These are phyloP conservation scores for Halictus quadricinctus DNA, from an alignment of 2,888 invertebrate species.

Conservation along the genomic window DNA sequence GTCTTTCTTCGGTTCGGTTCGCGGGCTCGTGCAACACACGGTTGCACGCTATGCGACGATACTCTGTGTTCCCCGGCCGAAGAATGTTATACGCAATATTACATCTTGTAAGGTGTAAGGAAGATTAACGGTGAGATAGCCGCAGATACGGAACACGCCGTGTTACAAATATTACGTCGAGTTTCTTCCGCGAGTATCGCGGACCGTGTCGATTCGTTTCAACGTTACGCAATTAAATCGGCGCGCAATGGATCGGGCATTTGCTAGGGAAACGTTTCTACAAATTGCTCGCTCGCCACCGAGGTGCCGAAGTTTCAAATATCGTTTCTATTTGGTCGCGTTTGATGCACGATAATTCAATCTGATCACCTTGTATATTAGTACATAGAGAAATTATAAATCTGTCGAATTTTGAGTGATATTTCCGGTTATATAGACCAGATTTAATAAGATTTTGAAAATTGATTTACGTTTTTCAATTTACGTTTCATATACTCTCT, in stretches of 20 bases:
- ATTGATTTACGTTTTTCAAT: too few relatives aligned
- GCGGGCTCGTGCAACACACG: background rate
- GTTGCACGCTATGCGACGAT: slow-evolving; percentile 6
- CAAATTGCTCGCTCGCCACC: background rate
- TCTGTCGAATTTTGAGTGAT: too few relatives aligned
- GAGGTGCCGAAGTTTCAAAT: background rate
- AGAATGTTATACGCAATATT: slow-evolving; percentile 41
- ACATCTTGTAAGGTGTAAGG: slow-evolving; percentile 43
- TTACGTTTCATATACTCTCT: too few relatives aligned
- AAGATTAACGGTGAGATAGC: slow-evolving; percentile 45
- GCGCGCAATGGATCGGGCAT: background rate
- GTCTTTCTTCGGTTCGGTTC: slow-evolving; percentile 14
- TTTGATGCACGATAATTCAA: background rate
- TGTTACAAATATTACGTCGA: slow-evolving; percentile 12
- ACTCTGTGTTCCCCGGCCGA: background rate
- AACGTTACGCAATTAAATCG: slow-evolving; percentile 33
- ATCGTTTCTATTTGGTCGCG: background rate
- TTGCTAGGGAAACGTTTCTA: slow-evolving; percentile 13
- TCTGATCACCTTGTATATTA: background rate
- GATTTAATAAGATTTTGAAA: too few relatives aligned
- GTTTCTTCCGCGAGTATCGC: background rate
- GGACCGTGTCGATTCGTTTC: background rate
- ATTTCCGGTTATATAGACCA: too few relatives aligned
- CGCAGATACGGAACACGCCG: background rate
- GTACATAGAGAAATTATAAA: background rate